These are phyloP conservation scores for Megalopta genalis DNA, from an alignment of 1,140 invertebrate genomes.

Conservation along the genomic window DNA sequence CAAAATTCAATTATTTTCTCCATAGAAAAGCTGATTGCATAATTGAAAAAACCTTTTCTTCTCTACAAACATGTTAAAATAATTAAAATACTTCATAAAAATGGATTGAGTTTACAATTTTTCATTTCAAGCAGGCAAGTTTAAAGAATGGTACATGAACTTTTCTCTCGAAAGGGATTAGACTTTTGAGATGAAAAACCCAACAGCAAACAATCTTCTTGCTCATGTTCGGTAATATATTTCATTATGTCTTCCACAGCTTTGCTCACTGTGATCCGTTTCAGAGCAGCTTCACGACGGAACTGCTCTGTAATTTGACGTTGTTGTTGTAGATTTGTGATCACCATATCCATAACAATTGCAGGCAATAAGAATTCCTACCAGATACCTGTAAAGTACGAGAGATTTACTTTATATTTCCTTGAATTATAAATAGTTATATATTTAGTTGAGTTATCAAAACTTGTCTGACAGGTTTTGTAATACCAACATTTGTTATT, in stretches of 20 bases:
- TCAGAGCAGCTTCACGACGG: slow-evolving; percentile 93
- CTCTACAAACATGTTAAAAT: not conserved
- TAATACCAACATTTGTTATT: too few species aligned
- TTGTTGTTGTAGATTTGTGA: slow-evolving; percentile 94
- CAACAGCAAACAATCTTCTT: slow-evolving; percentile 96
- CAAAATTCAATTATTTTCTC: not conserved
- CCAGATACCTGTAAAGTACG: slow-evolving; percentile 3
- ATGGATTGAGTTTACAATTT: not conserved
- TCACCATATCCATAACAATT: slow-evolving; percentile 92
- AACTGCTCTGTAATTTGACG: slow-evolving; percentile 95
- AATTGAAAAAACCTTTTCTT: not conserved
- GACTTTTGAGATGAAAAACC: slow-evolving; percentile 97
- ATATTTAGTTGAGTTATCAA: too few species aligned
- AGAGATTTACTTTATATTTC: not conserved
- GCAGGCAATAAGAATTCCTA: not conserved
- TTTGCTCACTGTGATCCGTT: slow-evolving; percentile 92
- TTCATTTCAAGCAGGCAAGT: slow-evolving; percentile 46
- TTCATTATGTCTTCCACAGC: slow-evolving; percentile 96
- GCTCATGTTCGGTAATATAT: slow-evolving; percentile 94
- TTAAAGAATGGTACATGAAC: slow-evolving; percentile 92
- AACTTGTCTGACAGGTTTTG: too few species aligned
- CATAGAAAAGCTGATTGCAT: not conserved
- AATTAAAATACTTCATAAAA: not conserved
- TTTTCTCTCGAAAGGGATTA: slow-evolving; percentile 98
- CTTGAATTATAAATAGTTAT: too few species aligned